These are phyloP conservation scores for Aspidoscelis tigris DNA, from an alignment of 2,113 vertebrate genomes.

Conservation along the genomic window DNA sequence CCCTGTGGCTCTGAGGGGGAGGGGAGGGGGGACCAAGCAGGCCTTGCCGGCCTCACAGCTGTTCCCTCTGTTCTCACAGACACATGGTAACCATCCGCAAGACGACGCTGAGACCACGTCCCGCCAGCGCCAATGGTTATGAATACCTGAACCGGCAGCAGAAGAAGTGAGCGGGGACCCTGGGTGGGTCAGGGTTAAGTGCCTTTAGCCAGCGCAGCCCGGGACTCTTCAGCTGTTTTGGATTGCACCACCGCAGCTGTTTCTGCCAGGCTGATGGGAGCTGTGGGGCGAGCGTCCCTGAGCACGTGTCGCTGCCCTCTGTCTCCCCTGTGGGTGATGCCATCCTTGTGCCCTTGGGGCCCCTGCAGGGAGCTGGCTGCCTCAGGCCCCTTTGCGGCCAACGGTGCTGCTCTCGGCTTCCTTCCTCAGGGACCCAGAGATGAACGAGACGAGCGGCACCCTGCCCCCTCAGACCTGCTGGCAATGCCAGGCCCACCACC, in stretches of 20 bases:
- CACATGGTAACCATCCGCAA: conserved; percentile 68
- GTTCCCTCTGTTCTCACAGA: conserved; percentile 34
- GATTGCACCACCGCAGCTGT: no score
- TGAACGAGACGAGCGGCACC: rapidly evolving
- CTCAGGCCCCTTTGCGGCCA: no score
- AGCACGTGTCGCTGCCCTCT: neutral
- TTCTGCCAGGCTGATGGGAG: no score
- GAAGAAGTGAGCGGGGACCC: conserved; percentile 47
- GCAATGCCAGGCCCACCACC: conserved; percentile 30
- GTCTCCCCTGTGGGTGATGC: neutral
- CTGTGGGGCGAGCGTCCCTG: no score
- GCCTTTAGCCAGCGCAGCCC: no score
- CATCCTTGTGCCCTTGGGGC: neutral
- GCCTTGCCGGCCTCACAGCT: rapidly evolving
- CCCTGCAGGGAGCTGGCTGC: neutral
- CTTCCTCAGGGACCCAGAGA: conserved; percentile 53
- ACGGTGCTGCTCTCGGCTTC: neutral
- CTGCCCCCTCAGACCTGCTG: conserved; percentile 13
- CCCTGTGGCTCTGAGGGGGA: no score
- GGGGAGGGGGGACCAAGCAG: neutral
- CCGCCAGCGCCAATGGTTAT: conserved; percentile 36
- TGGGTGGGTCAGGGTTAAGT: rapidly evolving
- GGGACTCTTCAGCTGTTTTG: no score
- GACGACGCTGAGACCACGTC: conserved; percentile 14
- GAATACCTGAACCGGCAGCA: conserved; percentile 46